phyloP scores from a whole-genome alignment of 2,888 invertebrate genomes.

The Euzetes globulus region DNA sequence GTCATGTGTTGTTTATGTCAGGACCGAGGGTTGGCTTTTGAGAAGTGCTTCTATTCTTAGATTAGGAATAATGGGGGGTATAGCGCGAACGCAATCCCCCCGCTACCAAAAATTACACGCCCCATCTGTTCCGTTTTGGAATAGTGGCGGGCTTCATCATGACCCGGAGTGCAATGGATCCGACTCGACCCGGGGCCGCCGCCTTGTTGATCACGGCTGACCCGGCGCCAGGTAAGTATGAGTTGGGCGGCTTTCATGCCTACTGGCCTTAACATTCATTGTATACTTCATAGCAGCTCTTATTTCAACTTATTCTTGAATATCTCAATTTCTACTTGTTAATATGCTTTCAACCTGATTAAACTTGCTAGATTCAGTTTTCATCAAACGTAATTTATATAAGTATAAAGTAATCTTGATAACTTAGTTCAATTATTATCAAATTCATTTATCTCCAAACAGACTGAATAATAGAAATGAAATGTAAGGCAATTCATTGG shows the following conservation, averaged over 20 bases:
- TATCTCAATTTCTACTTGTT: too few relatives aligned
- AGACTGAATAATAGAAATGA: too few relatives aligned
- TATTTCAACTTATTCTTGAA: too few relatives aligned
- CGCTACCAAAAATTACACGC: conserved; percentile 52
- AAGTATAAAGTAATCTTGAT: too few relatives aligned
- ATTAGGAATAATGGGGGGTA: conserved; percentile 40
- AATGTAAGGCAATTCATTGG: too few relatives aligned
- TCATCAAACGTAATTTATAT: too few relatives aligned
- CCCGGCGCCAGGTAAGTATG: conserved; percentile 55
- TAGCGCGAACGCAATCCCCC: conserved; percentile 47
- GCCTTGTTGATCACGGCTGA: conserved; percentile 63
- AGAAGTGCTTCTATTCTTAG: conserved; percentile 23
- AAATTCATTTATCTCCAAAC: too few relatives aligned
- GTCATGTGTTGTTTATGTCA: too few relatives aligned
- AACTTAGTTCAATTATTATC: too few relatives aligned
- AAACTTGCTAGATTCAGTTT: too few relatives aligned
- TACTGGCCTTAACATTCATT: background rate
- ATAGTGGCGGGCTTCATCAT: conserved; percentile 66
- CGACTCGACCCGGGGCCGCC: conserved; percentile 63
- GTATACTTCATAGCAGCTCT: background rate
- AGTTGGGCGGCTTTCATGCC: background rate
- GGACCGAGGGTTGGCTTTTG: too few relatives aligned
- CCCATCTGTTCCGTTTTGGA: conserved; percentile 66
- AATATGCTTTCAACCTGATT: too few relatives aligned
- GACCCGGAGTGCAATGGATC: conserved; percentile 64